phyloP scores from a whole-genome alignment of 2,888 invertebrate genomes.

The Andrena marginata region DNA sequence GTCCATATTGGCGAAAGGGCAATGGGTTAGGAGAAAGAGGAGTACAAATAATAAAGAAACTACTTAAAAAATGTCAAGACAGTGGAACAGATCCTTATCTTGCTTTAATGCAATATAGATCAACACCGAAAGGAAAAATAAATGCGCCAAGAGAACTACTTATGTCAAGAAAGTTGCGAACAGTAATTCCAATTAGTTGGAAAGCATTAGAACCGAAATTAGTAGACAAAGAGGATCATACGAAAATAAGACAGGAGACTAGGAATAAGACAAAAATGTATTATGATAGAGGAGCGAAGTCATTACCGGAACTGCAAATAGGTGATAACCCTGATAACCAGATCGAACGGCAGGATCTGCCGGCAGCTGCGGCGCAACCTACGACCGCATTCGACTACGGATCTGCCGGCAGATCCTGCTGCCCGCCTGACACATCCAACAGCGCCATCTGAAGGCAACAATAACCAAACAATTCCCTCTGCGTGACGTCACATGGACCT shows the following conservation, averaged over 20 bases:
- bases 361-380: no score
- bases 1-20: neutral
- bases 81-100: neutral
- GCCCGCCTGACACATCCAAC: no score
- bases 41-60: neutral
- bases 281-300: neutral
- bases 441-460: no score
- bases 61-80: neutral
- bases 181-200: neutral
- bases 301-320: neutral
- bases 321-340: no score
- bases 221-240: neutral
- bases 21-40: neutral
- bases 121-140: neutral
- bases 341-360: no score
- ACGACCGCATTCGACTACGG: no score
- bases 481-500: no score
- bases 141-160: neutral
- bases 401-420: no score
- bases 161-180: neutral
- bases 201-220: neutral
- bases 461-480: no score
- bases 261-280: neutral
- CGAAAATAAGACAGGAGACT: neutral
- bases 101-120: slow-evolving; percentile 1